These are phyloP conservation scores for human DNA, from an alignment of 2,113 vertebrate species.

Conservation along the genomic window GRCh38 chr18:77339501-77340000, in stretches of 20 bases:
- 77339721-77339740: too few relatives aligned
- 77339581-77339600: background rate
- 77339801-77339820: background rate
- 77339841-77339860: too few relatives aligned
- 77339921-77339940: background rate
- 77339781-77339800: too few relatives aligned
- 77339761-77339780: background rate
- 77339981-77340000: background rate
- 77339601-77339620: background rate
- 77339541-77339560: too few relatives aligned
- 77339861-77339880: background rate
- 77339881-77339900: background rate
- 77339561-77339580: background rate
- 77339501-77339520: too few relatives aligned
- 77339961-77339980: background rate
- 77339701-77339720: background rate
- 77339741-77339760: accelerated
- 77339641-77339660: background rate
- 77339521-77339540: too few relatives aligned
- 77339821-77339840: accelerated
- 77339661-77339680: background rate
- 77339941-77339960: background rate
- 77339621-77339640: background rate
- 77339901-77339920: background rate
- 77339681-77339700: background rate